Percentiles rank a stretch among this genome's conserved stretches.
phyloP scores from a whole-genome alignment of 2,797 vertebrate species.

The Chaenodraco wilsoni region DNA sequence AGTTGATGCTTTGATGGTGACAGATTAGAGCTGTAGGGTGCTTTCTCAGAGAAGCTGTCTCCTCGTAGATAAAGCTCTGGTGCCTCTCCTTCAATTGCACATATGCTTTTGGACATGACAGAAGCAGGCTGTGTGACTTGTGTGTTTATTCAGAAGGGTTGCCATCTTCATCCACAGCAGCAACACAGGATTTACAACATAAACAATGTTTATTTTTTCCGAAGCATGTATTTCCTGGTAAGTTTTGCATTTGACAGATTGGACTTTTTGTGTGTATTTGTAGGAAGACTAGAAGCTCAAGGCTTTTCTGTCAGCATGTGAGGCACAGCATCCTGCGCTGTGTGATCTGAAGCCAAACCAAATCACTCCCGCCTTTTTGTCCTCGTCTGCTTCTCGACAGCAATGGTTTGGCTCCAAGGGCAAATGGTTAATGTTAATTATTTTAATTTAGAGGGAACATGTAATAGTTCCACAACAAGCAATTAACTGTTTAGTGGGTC shows the following conservation, averaged over 20 bases:
- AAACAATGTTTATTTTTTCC: conserved; percentile 15
- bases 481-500: conserved; percentile 10
- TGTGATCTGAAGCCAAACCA: conserved; percentile 67
- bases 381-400: conserved; percentile 35
- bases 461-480: conserved; percentile 30
- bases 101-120: conserved; percentile 7
- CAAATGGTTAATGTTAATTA: conserved; percentile 64
- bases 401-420: conserved; percentile 31
- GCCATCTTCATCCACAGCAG: neutral
- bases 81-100: neutral
- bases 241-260: conserved; percentile 56
- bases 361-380: conserved; percentile 47
- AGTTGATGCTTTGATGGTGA: conserved; percentile 14
- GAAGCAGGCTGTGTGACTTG: neutral
- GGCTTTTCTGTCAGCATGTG: conserved; percentile 48
- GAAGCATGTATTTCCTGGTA: conserved; percentile 5
- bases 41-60: conserved; percentile 18
- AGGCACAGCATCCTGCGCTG: conserved; percentile 35
- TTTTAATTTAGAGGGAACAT: conserved; percentile 34
- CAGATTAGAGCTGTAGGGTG: conserved; percentile 4
- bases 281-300: conserved; percentile 46
- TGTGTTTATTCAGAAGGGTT: conserved; percentile 18
- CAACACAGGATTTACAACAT: conserved; percentile 5
- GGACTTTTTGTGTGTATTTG: conserved; percentile 58
- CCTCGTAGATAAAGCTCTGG: conserved; percentile 30